These are phyloP conservation scores for Pipistrellus kuhlii DNA, from an alignment of 2,797 vertebrate species.

Conservation along the genomic window DNA sequence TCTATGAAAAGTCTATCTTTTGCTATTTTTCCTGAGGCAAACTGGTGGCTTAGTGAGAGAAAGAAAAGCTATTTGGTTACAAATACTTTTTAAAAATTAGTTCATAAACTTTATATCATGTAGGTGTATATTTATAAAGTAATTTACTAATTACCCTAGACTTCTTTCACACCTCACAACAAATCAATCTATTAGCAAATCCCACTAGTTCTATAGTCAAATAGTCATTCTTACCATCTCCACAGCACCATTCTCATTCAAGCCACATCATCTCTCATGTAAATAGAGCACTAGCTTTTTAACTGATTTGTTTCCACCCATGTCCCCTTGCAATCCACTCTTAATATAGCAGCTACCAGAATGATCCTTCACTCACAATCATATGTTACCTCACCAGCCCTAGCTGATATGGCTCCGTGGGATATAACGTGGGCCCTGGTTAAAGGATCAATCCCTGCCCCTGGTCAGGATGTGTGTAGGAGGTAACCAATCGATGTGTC, in stretches of 20 bases:
- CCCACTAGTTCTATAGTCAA: background rate
- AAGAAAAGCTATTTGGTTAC: background rate
- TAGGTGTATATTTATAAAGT: background rate
- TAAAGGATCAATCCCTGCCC: too few relatives aligned
- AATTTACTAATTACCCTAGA: constrained; percentile 21
- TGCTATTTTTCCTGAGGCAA: constrained; percentile 35
- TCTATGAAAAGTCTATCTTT: background rate
- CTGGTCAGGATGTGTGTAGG: too few relatives aligned
- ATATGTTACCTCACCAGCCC: background rate
- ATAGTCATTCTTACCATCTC: background rate
- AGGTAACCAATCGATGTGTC: too few relatives aligned
- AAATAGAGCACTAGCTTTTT: background rate
- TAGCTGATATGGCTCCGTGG: too few relatives aligned
- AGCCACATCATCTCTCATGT: background rate
- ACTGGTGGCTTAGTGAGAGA: background rate
- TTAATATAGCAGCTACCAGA: constrained; percentile 28
- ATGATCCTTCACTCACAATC: constrained; percentile 18
- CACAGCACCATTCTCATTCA: background rate
- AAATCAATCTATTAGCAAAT: constrained; percentile 25
- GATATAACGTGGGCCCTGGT: too few relatives aligned
- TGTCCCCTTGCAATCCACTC: background rate
- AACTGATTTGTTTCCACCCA: background rate
- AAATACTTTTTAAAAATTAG: background rate
- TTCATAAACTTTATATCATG: background rate
- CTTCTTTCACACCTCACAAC: background rate